A percentile compares a stretch with the other conserved stretches of the same genome.
Evolutionary conservation across 2,113 vertebrate genomes (phyloP).

Genomic region (Pseudorasbora parva): DNA sequence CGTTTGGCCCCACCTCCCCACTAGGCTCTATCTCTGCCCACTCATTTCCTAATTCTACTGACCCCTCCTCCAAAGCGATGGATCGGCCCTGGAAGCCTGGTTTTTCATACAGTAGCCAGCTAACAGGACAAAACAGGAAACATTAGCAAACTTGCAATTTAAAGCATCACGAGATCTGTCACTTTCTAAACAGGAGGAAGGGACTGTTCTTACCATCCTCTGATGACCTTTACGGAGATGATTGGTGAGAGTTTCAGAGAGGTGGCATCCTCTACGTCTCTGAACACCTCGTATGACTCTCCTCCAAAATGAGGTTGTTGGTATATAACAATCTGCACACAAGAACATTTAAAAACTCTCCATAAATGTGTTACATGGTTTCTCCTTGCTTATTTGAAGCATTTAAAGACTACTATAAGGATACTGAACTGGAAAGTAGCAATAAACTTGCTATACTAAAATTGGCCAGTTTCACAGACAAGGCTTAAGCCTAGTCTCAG

Average conservation of each 20-base stretch:
- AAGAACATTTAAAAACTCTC: conserved; percentile 9
- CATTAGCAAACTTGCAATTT: neutral
- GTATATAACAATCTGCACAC: conserved; percentile 83
- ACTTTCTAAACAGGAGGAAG: neutral
- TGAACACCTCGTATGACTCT: conserved; percentile 77
- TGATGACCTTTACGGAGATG: conserved; percentile 84
- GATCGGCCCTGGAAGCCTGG: conserved; percentile 89
- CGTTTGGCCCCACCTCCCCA: conserved; percentile 63
- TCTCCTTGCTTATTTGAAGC: neutral
- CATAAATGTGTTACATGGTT: neutral
- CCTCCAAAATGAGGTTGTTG: conserved; percentile 76
- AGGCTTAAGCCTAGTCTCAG: no score
- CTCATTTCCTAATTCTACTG: conserved; percentile 82
- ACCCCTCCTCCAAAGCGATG: conserved; percentile 90
- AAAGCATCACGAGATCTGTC: neutral
- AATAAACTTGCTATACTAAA: neutral
- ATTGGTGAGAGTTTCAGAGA: conserved; percentile 83
- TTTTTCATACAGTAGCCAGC: conserved; percentile 95
- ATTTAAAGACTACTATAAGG: neutral
- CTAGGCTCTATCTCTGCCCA: conserved; percentile 80
- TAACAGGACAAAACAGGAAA: conserved; percentile 60
- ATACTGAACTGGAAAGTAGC: neutral
- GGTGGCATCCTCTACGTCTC: conserved; percentile 84
- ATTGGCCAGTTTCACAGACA: no score
- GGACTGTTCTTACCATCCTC: conserved; percentile 87